Percentiles rank a stretch among this genome's conserved stretches.
Conservation (phyloP, 2,113 vertebrate genomes). For the Amblyopsis rosae region DNA sequence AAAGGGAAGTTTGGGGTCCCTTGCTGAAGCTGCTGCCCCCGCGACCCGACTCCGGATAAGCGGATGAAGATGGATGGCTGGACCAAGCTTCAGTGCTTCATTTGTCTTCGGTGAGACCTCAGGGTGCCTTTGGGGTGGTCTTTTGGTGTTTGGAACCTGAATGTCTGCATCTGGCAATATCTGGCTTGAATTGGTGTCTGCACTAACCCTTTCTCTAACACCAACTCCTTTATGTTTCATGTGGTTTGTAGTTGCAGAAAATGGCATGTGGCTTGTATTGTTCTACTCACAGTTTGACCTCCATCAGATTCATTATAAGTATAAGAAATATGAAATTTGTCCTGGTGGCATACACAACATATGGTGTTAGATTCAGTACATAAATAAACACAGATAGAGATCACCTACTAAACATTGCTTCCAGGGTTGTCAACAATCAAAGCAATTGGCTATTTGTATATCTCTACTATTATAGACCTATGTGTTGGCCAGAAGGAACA, state of each 20-base stretch:
- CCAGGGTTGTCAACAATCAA: background rate
- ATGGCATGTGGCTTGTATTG: conserved; percentile 69
- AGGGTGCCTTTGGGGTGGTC: conserved; percentile 68
- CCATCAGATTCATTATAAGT: conserved; percentile 44
- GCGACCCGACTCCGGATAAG: no score
- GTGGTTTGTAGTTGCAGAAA: conserved; percentile 60
- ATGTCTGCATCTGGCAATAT: conserved; percentile 66
- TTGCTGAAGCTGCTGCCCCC: no score
- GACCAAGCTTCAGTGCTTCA: conserved; percentile 48
- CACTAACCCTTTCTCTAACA: conserved; percentile 42
- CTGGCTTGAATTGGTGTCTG: conserved; percentile 65
- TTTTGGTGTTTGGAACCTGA: conserved; percentile 59
- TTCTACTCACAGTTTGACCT: conserved; percentile 44
- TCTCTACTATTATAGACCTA: no score
- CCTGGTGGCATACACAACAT: conserved; percentile 3
- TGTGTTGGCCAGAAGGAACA: no score
- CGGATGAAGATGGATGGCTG: no score
- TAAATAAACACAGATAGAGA: conserved; percentile 4
- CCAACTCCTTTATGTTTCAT: conserved; percentile 62
- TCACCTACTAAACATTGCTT: background rate
- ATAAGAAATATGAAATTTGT: conserved; percentile 29
- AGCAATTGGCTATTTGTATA: no score
- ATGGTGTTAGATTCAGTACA: conserved; percentile 7
- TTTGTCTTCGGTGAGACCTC: conserved; percentile 68
- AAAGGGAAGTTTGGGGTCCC: no score